A percentile compares a stretch with the other conserved stretches of the same genome.
phyloP scores from a whole-genome alignment of 1,140 invertebrate species.

The Lepidurus packardi region DNA sequence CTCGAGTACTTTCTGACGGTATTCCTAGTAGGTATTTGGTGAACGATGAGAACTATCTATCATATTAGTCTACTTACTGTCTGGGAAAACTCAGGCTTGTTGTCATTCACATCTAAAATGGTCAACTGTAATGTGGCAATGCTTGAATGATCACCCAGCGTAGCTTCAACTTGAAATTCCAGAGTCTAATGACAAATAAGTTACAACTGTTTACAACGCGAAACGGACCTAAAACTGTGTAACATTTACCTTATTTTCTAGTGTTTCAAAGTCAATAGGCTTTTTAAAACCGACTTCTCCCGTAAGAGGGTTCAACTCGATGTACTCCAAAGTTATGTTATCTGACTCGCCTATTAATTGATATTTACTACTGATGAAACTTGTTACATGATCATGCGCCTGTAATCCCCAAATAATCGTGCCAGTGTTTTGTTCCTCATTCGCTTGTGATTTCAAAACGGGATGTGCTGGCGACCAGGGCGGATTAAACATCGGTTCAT shows the following conservation, averaged over 20 bases:
- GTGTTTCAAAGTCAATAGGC: constrained; percentile 63
- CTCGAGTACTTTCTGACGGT: constrained; percentile 63
- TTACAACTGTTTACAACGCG: too few relatives aligned
- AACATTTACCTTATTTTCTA: constrained; percentile 53
- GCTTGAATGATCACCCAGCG: constrained; percentile 55
- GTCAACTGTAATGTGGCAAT: constrained; percentile 63
- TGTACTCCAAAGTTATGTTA: constrained; percentile 43
- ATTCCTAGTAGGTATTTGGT: constrained; percentile 46
- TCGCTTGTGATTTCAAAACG: constrained; percentile 58
- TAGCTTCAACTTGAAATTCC: constrained; percentile 63
- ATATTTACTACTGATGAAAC: constrained; percentile 42
- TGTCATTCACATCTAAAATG: constrained; percentile 71
- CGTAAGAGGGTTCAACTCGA: constrained; percentile 65
- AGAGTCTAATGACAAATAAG: constrained; percentile 48
- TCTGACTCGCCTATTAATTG: constrained; percentile 41
- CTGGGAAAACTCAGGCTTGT: constrained; percentile 65
- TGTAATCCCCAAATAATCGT: constrained; percentile 54
- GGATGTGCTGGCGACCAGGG: constrained; percentile 49
- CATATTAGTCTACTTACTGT: constrained; percentile 45
- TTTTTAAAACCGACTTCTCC: constrained; percentile 59
- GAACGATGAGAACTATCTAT: background rate
- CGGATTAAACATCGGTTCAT: constrained; percentile 69
- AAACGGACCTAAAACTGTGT: background rate
- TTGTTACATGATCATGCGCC: constrained; percentile 42
- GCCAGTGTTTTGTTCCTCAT: constrained; percentile 71